Conservation (phyloP, 2,797 vertebrate species). For the Carcharodon carcharias region DNA sequence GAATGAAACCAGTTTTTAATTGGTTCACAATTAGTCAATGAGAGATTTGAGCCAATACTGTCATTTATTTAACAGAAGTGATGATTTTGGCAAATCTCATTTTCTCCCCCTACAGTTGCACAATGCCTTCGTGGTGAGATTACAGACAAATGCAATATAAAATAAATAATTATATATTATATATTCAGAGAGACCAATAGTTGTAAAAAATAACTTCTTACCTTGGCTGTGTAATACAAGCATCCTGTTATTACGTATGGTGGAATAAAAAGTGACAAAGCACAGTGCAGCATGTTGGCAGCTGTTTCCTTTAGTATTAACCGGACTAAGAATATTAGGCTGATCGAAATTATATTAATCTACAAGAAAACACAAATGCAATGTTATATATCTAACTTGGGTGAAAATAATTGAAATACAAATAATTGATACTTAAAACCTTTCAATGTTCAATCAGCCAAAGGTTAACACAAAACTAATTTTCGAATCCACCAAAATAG, state of each 20-base stretch:
- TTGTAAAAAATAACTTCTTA: slow-evolving; percentile 44
- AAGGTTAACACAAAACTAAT: background rate
- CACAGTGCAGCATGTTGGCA: slow-evolving; percentile 55
- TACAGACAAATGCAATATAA: background rate
- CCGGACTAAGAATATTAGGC: background rate
- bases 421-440: background rate
- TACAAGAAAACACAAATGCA: slow-evolving; percentile 16
- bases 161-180: background rate
- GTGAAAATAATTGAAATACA: background rate
- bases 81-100: background rate
- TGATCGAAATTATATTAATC: slow-evolving; percentile 23
- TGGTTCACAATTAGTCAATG: background rate
- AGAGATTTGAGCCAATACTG: background rate
- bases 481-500: background rate
- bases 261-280: slow-evolving; percentile 62
- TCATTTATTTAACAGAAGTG: background rate
- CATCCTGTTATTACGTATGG: slow-evolving; percentile 68
- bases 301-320: slow-evolving; percentile 40
- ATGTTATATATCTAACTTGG: background rate
- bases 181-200: background rate
- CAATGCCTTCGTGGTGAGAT: background rate
- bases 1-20: background rate
- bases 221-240: slow-evolving; percentile 67
- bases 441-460: background rate
- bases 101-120: background rate